Conservation (phyloP, 2,888 invertebrate genomes). For the Linnaemya tessellans region DNA sequence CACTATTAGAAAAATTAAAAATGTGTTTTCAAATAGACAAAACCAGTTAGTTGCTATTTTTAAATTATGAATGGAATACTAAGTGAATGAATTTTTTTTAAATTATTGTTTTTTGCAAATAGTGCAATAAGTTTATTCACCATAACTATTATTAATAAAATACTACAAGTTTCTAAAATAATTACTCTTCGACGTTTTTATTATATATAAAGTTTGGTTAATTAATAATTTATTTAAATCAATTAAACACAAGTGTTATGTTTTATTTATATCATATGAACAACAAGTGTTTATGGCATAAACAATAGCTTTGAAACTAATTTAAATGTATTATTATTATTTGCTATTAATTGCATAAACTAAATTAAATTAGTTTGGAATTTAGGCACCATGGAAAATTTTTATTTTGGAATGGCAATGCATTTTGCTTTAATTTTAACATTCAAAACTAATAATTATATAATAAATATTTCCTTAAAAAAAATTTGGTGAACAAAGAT, state of each 20-base stretch:
- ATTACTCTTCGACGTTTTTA: background rate
- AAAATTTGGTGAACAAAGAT: no score
- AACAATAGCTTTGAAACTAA: background rate
- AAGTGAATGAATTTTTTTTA: background rate
- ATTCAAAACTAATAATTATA: background rate
- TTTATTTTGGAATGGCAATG: background rate
- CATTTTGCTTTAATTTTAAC: background rate
- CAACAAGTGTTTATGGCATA: conserved; percentile 14
- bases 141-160: background rate
- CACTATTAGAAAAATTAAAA: background rate
- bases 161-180: background rate
- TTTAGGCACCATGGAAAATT: background rate
- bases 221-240: conserved; percentile 26
- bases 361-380: background rate
- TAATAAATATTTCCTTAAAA: background rate
- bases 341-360: conserved; percentile 4
- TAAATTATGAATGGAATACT: conserved; percentile 2
- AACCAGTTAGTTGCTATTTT: background rate
- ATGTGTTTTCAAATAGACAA: conserved; percentile 1
- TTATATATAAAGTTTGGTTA: background rate
- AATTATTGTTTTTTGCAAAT: conserved; percentile 4
- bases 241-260: conserved; percentile 11
- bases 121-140: background rate
- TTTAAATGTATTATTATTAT: conserved; percentile 4
- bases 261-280: background rate